Percentiles rank a stretch among this genome's conserved stretches.
phyloP scores from a whole-genome alignment of 2,797 vertebrate genomes.

The Chrysocyon brachyurus region DNA sequence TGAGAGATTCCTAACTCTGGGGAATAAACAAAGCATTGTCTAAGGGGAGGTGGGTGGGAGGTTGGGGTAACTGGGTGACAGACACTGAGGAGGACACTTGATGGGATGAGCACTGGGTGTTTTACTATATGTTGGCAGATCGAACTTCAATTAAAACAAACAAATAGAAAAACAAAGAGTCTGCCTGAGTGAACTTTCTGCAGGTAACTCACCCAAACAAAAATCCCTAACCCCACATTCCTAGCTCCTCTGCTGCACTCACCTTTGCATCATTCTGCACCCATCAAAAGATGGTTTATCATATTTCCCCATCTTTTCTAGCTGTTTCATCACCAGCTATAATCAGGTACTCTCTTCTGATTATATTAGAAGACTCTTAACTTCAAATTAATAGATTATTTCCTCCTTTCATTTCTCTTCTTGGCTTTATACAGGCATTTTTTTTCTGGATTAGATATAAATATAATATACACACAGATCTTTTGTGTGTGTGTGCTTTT shows the following conservation, averaged over 20 bases:
- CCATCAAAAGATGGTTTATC: neutral
- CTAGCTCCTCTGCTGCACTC: rapidly evolving
- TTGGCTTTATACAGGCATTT: neutral
- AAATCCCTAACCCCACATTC: neutral
- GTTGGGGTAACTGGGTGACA: too few species aligned
- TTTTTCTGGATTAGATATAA: neutral
- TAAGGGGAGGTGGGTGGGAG: too few species aligned
- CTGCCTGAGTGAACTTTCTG: neutral
- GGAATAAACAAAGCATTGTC: too few species aligned
- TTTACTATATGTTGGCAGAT: too few species aligned
- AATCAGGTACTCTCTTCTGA: neutral
- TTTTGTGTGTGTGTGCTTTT: neutral
- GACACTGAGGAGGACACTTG: too few species aligned
- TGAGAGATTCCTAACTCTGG: too few species aligned
- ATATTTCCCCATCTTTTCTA: neutral
- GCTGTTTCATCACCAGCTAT: neutral
- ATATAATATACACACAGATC: neutral
- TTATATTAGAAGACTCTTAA: neutral
- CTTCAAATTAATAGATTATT: neutral
- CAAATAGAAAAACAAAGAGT: neutral
- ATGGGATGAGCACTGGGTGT: too few species aligned
- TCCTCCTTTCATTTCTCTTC: neutral
- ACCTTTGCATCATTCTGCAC: too few species aligned
- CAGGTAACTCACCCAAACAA: neutral
- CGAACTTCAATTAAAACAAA: too few species aligned